These are phyloP conservation scores for Spicauda simplicius DNA, from an alignment of 2,888 invertebrate species.

Conservation along the genomic window DNA sequence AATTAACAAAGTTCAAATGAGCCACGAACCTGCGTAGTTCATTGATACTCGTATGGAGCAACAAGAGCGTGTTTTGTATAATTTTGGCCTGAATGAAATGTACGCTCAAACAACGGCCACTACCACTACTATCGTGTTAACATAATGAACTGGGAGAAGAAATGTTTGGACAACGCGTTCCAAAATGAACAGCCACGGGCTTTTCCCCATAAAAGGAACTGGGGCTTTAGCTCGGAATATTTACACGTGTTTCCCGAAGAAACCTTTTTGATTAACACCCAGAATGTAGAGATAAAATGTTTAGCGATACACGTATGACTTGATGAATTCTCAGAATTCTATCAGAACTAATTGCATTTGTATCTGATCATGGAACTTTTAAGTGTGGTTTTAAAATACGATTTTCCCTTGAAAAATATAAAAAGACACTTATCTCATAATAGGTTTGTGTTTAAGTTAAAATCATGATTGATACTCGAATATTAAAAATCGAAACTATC, in stretches of 20 bases:
- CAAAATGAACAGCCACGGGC: conserved; percentile 51
- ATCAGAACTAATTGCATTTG: conserved; percentile 5
- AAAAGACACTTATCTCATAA: no score
- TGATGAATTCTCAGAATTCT: conserved; percentile 13
- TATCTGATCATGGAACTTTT: no score
- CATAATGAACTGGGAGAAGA: conserved; percentile 50
- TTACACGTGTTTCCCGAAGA: conserved; percentile 33
- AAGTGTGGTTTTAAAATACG: no score
- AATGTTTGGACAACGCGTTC: conserved; percentile 58
- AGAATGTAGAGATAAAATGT: conserved; percentile 32
- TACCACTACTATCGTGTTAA: conserved; percentile 45
- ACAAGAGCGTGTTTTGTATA: conserved; percentile 24
- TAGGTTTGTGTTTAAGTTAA: no score
- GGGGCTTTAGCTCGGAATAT: conserved; percentile 31
- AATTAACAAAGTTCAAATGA: conserved; percentile 10
- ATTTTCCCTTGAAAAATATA: no score
- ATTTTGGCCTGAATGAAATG: conserved; percentile 42
- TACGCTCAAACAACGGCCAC: conserved; percentile 41
- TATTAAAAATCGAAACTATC: no score
- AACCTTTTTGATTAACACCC: conserved; percentile 37
- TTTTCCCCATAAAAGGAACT: conserved; percentile 46
- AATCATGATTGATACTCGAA: no score
- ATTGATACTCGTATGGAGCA: conserved; percentile 9
- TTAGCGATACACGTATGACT: conserved; percentile 9
- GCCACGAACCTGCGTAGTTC: conserved; percentile 9